phyloP scores from a whole-genome alignment of 2,888 invertebrate species.

The Ametastegia equiseti region DNA sequence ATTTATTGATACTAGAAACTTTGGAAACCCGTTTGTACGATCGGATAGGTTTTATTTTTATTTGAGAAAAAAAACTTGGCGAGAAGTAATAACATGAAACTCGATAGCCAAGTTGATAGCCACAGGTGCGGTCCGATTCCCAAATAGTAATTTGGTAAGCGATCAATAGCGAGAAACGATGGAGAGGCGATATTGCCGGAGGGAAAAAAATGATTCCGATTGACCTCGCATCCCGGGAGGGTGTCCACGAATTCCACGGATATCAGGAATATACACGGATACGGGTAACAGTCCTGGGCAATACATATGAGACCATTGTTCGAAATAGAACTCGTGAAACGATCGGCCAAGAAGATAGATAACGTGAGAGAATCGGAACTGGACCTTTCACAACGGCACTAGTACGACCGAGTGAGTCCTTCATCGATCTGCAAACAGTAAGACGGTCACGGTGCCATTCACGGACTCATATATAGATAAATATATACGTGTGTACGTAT shows the following conservation, averaged over 20 bases:
- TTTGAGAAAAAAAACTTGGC: neutral
- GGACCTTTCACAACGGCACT: slow-evolving; percentile 37
- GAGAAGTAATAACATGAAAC: slow-evolving; percentile 25
- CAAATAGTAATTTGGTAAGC: slow-evolving; percentile 45
- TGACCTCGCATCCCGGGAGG: slow-evolving; percentile 37
- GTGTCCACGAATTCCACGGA: slow-evolving; percentile 25
- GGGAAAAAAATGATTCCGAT: slow-evolving; percentile 41
- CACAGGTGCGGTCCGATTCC: slow-evolving; percentile 39
- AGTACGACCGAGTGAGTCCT: slow-evolving; percentile 17
- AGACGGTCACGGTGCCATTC: slow-evolving; percentile 18
- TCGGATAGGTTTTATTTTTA: slow-evolving; percentile 3
- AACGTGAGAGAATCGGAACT: neutral
- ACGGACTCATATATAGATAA: slow-evolving; percentile 12
- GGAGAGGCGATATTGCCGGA: slow-evolving; percentile 31
- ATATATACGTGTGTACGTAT: neutral
- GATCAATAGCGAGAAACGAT: slow-evolving; percentile 26
- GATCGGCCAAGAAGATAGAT: neutral
- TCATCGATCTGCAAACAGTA: slow-evolving; percentile 39
- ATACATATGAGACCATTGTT: slow-evolving; percentile 31
- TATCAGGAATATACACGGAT: slow-evolving; percentile 7
- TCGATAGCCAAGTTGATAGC: slow-evolving; percentile 41
- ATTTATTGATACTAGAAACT: neutral
- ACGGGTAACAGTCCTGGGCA: slow-evolving; percentile 28
- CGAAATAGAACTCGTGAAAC: slow-evolving; percentile 11
- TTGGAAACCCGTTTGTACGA: slow-evolving; percentile 10